These are phyloP conservation scores for Halictus rubicundus DNA, from an alignment of 1,140 invertebrate genomes.

Conservation along the genomic window DNA sequence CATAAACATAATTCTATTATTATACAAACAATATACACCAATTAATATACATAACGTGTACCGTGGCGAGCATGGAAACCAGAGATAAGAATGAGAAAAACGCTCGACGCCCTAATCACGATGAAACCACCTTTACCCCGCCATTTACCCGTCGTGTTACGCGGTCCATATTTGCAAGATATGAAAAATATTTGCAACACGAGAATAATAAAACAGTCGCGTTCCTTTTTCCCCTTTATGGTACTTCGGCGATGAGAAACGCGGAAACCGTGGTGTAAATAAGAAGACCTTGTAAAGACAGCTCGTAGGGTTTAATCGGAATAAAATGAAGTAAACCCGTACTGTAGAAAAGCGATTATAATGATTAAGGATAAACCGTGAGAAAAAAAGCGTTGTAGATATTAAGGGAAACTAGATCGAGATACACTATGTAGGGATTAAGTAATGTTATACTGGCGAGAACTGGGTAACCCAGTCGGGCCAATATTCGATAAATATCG, in stretches of 20 bases:
- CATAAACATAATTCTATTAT: slow-evolving; percentile 33
- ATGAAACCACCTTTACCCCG: not conserved
- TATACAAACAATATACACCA: slow-evolving; percentile 24
- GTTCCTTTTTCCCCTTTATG: slow-evolving; percentile 21
- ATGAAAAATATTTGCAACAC: too few species aligned
- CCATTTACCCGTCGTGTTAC: not conserved
- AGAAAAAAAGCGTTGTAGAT: slow-evolving; percentile 27
- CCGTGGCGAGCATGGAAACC: too few species aligned
- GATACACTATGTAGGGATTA: slow-evolving; percentile 54
- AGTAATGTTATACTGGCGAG: slow-evolving; percentile 76
- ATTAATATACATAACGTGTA: slow-evolving; percentile 9
- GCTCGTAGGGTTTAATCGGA: slow-evolving; percentile 11
- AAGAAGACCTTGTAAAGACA: slow-evolving; percentile 43
- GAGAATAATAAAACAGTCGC: not conserved
- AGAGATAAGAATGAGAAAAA: too few species aligned
- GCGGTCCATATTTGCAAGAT: not conserved
- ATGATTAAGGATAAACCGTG: slow-evolving; percentile 36
- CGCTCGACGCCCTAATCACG: too few species aligned
- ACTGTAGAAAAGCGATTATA: slow-evolving; percentile 24
- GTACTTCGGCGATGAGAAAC: not conserved
- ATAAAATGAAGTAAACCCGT: not conserved
- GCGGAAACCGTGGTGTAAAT: slow-evolving; percentile 28
- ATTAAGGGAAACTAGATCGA: slow-evolving; percentile 43
- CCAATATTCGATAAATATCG: slow-evolving; percentile 81
- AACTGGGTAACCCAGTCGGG: slow-evolving; percentile 75